Percentiles rank a stretch among this genome's conserved stretches.
Evolutionary conservation across 2,113 vertebrate species (phyloP).

Genomic region (Oenanthe melanoleuca): DNA sequence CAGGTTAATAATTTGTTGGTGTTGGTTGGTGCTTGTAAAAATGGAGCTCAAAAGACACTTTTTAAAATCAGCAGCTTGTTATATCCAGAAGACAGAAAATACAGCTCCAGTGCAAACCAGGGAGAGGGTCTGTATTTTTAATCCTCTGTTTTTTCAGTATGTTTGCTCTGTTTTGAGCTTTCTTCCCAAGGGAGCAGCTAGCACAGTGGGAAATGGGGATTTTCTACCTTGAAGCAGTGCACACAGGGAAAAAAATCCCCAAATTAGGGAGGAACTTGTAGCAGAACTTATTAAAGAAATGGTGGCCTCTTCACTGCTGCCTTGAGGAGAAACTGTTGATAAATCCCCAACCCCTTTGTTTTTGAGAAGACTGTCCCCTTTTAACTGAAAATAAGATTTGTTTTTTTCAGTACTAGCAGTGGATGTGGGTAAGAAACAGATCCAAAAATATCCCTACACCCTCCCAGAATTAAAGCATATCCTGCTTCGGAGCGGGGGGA

Average conservation of each 20-base stretch:
- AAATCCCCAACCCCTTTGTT: background rate
- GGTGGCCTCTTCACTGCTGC: background rate
- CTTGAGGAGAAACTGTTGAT: background rate
- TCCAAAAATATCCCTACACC: background rate
- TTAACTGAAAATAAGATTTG: background rate
- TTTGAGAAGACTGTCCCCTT: background rate
- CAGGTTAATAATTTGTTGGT: background rate
- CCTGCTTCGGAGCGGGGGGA: accelerated
- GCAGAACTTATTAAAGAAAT: background rate
- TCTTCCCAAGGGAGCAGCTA: background rate
- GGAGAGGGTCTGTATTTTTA: background rate
- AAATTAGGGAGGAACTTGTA: background rate
- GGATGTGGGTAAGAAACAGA: background rate
- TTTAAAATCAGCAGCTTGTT: background rate
- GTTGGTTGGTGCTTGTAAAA: background rate
- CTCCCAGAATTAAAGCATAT: background rate
- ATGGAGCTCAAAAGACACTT: background rate
- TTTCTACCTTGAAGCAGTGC: background rate
- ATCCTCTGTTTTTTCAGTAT: background rate
- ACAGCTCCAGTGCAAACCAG: background rate
- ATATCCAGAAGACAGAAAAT: background rate
- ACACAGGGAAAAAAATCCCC: background rate
- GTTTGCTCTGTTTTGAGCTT: background rate
- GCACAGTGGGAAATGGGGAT: background rate
- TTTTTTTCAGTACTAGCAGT: background rate